Conservation (phyloP, 2,797 vertebrate genomes). For the Gastrophryne carolinensis region DNA sequence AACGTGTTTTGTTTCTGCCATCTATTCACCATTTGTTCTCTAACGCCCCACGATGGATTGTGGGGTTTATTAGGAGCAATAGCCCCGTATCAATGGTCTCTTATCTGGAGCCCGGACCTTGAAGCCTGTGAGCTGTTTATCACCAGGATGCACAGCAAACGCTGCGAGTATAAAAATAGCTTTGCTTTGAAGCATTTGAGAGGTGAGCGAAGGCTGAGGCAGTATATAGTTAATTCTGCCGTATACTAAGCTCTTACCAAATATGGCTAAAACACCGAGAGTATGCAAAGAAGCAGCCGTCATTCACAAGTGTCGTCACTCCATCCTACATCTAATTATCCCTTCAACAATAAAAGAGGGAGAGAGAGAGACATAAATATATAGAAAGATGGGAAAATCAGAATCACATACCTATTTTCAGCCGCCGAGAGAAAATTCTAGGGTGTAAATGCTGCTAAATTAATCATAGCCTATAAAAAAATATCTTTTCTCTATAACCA, state of each 20-base stretch:
- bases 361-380: conserved; percentile 42
- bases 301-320: conserved; percentile 52
- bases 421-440: conserved; percentile 18
- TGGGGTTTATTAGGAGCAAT: conserved; percentile 8
- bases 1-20: not conserved
- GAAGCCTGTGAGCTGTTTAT: conserved; percentile 44
- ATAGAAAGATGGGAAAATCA: conserved; percentile 50
- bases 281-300: conserved; percentile 51
- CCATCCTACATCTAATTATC: conserved; percentile 51
- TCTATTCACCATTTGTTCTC: not conserved
- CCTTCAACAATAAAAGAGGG: conserved; percentile 50
- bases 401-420: conserved; percentile 49
- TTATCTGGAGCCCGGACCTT: conserved; percentile 35
- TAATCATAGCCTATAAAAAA: conserved; percentile 50
- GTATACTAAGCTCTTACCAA: conserved; percentile 52
- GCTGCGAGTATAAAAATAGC: conserved; percentile 43
- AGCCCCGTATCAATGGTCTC: conserved; percentile 12
- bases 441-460: conserved; percentile 41
- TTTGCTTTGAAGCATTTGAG: conserved; percentile 45
- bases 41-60: not conserved
- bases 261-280: conserved; percentile 49
- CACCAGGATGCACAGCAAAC: conserved; percentile 35
- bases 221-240: conserved; percentile 47
- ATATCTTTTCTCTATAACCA: conserved; percentile 33
- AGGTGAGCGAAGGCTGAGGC: conserved; percentile 12